Base-by-base conservation (phyloP, 2,797 vertebrate species). In the Sciurus carolinensis region DNA sequence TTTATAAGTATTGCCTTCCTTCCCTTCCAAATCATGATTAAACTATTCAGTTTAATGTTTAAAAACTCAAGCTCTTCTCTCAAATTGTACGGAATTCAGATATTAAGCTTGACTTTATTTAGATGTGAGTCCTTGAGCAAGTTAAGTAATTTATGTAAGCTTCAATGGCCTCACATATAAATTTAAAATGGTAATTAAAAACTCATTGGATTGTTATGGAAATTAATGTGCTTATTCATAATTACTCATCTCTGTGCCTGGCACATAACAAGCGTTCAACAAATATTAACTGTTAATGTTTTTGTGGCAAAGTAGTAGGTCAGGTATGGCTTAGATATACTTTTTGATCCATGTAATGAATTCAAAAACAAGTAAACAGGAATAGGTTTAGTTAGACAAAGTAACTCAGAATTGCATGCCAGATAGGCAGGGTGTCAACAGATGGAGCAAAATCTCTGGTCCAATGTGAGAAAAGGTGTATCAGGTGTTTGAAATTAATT, bases 151-250 rank as follows among this genome's bases (percentile, higher is more conserved):
- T 83, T 88, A 79, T 7, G 3, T 91, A 73, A 92, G 36, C 20
- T 64, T 96, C 28, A 75, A 47, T 91, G n/a, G 44, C 5, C 36
- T 94, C 2, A 71, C 42, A 33, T 76, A 69, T 47, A 96, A 94
- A 90, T 47, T 92, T 75, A 94, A 90, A 83, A 39, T 42, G 76
- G 69, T 62, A 57, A 15, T 36, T 69, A 80, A 88, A 83, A 52
- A 81, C 42, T 91, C 13, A 6, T 30, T 90, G 33, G 17, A 54
- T 90, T 85, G 64, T 88, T 87, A 76, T 39, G 14, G 26, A 3
- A 83, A 57, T 94, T 94, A 91, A 22, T 73, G 18, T 89, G 44
- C 3, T 88, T 95, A 50, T 42, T 95, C 66, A 83, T 88, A 42
- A 28, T 39, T 66, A 76, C 39, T 90, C 36, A 66, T 84, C 18